Percentiles rank a stretch among this genome's conserved stretches.
Evolutionary conservation across 2,888 invertebrate genomes (phyloP).

Genomic region (Pristionchus exspectatus): DNA sequence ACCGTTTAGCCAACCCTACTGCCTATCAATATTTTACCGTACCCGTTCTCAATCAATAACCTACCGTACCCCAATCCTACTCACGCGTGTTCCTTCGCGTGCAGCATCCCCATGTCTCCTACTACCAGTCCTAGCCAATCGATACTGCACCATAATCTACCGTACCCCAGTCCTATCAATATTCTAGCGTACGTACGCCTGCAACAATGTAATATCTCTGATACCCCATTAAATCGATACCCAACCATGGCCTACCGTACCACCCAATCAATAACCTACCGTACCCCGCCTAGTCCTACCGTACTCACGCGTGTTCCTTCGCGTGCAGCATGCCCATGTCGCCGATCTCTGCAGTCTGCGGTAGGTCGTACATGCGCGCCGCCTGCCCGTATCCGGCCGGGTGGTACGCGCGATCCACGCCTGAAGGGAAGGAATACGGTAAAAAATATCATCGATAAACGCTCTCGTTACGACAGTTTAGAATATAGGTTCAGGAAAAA

Average conservation of each 20-base stretch:
- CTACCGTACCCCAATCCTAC: slow-evolving; percentile 9
- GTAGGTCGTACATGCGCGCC: slow-evolving; percentile 6
- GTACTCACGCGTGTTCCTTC: slow-evolving; percentile 47
- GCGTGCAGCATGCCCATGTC: slow-evolving; percentile 49
- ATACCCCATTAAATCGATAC: not conserved
- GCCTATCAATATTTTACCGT: not conserved
- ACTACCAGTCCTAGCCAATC: not conserved
- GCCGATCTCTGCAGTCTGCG: not conserved
- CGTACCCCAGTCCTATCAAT: not conserved
- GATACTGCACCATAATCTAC: not conserved
- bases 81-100: slow-evolving; percentile 49
- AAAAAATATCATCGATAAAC: no score
- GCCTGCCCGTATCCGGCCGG: slow-evolving; percentile 13
- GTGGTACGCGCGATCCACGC: not conserved
- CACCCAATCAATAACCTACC: not conserved
- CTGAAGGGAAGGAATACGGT: not conserved
- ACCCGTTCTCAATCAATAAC: not conserved
- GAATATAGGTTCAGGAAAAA: no score
- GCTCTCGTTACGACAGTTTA: no score
- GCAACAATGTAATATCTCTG: not conserved
- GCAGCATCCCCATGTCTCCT: slow-evolving; percentile 44
- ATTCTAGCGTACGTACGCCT: not conserved
- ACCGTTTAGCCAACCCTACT: no score
- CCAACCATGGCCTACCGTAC: not conserved
- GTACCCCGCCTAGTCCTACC: not conserved